These are phyloP conservation scores for Leucoraja erinaceus DNA, from an alignment of 2,113 vertebrate species.

Conservation along the genomic window DNA sequence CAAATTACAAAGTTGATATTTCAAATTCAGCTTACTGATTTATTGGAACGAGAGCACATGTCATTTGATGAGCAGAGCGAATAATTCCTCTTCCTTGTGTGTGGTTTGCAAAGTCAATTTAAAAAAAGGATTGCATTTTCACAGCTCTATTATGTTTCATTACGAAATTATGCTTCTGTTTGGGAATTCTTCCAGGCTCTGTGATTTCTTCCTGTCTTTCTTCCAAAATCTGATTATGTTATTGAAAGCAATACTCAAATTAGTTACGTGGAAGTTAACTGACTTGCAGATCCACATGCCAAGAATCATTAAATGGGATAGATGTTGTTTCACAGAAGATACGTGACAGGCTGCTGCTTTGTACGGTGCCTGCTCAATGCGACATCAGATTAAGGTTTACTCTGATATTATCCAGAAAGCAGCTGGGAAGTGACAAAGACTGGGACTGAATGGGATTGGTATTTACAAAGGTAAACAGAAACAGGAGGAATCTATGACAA, in stretches of 20 bases:
- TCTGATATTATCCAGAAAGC: neutral
- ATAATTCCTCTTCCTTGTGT: neutral
- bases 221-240: neutral
- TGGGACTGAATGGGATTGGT: neutral
- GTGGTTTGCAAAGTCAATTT: neutral
- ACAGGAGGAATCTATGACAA: neutral
- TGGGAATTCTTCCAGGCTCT: neutral
- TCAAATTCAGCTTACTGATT: neutral
- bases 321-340: neutral
- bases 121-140: neutral
- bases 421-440: neutral
- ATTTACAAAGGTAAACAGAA: neutral
- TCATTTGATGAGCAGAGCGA: neutral
- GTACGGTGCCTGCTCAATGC: neutral
- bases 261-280: neutral
- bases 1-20: neutral
- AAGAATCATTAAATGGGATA: neutral
- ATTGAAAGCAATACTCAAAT: neutral
- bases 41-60: neutral
- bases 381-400: neutral
- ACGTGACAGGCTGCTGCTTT: neutral
- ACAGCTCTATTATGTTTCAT: neutral
- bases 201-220: neutral
- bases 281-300: neutral
- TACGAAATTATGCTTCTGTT: neutral